These are phyloP conservation scores for Branchinecta lindahli DNA, from an alignment of 1,140 invertebrate species.

Conservation along the genomic window DNA sequence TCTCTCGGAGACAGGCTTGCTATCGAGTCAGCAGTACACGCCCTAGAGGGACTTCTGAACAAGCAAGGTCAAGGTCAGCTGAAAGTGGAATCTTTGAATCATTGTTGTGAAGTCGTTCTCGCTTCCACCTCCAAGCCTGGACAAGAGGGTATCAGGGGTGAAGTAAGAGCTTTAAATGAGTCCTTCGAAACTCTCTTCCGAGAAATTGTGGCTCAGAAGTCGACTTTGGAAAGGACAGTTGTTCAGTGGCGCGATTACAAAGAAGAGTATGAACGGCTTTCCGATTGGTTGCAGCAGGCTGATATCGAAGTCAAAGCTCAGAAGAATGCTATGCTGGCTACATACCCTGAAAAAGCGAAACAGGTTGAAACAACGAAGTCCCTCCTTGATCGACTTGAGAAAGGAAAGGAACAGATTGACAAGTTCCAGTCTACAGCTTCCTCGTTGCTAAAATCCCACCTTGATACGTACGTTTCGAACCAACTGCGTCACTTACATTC, in stretches of 20 bases:
- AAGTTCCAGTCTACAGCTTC: constrained; percentile 62
- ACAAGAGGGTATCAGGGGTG: constrained; percentile 61
- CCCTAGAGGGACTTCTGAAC: constrained; percentile 62
- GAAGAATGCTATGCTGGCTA: constrained; percentile 63
- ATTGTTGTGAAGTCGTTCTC: constrained; percentile 67
- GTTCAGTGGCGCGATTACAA: constrained; percentile 75
- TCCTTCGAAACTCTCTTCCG: constrained; percentile 69
- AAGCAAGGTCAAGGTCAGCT: constrained; percentile 80
- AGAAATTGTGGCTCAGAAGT: constrained; percentile 69
- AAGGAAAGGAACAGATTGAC: constrained; percentile 67
- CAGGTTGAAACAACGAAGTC: constrained; percentile 44
- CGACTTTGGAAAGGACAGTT: constrained; percentile 61
- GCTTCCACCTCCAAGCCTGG: constrained; percentile 61
- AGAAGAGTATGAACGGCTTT: constrained; percentile 75
- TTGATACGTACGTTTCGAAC: constrained; percentile 79
- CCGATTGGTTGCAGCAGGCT: constrained; percentile 84
- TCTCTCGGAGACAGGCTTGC: constrained; percentile 68
- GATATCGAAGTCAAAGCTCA: constrained; percentile 81
- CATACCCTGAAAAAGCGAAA: constrained; percentile 64
- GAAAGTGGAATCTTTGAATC: constrained; percentile 65
- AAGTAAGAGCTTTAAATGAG: constrained; percentile 63
- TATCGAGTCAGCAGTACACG: constrained; percentile 68
- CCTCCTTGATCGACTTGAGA: constrained; percentile 39
- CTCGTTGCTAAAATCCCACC: constrained; percentile 56
- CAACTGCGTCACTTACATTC: constrained; percentile 79